Conservation (phyloP, 2,113 vertebrate species). For the Abramis brama region DNA sequence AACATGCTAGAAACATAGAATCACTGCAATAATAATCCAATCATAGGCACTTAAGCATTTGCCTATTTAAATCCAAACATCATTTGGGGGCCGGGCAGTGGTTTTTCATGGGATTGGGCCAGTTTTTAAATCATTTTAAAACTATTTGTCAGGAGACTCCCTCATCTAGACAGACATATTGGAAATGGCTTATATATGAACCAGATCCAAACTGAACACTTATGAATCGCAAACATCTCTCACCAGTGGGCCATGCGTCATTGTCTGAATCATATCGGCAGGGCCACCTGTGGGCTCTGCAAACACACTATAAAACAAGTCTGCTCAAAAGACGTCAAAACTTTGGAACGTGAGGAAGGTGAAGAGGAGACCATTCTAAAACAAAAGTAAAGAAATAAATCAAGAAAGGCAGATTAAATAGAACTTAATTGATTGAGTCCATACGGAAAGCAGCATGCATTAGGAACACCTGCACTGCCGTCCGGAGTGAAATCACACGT, state of each 20-base stretch:
- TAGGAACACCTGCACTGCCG: slow-evolving; percentile 9
- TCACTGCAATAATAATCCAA: too few species aligned
- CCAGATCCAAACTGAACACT: background rate
- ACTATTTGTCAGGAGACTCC: too few species aligned
- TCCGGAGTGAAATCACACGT: background rate
- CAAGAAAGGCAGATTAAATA: slow-evolving; percentile 17
- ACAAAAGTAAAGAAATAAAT: background rate
- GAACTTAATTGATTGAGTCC: slow-evolving; percentile 48
- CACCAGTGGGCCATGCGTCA: slow-evolving; percentile 12
- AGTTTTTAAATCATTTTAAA: too few species aligned
- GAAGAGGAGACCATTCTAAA: background rate
- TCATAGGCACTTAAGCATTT: too few species aligned
- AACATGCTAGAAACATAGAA: too few species aligned
- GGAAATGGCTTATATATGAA: background rate
- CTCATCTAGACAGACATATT: too few species aligned
- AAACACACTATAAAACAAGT: slow-evolving; percentile 14
- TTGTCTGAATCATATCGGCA: slow-evolving; percentile 23
- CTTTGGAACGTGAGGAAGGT: background rate
- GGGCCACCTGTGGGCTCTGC: background rate
- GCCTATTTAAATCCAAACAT: too few species aligned
- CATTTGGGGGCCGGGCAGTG: too few species aligned
- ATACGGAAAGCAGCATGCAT: background rate
- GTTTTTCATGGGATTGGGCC: too few species aligned
- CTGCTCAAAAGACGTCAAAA: background rate
- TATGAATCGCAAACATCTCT: background rate